Evolutionary conservation across 2,888 invertebrate species (phyloP), one percentile per base, ranked within the genome.

Genomic region (Amphimallon solstitiale): DNA sequence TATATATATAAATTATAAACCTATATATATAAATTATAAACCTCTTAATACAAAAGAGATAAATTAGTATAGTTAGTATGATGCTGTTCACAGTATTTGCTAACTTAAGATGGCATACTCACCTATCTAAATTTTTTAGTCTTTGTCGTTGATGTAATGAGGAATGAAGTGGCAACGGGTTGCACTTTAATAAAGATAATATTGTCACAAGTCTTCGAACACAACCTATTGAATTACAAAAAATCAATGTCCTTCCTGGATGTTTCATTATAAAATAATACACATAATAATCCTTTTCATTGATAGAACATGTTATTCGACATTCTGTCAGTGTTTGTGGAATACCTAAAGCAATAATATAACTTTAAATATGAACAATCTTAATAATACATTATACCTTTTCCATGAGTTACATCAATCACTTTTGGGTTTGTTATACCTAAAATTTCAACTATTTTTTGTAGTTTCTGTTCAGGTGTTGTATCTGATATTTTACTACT

Each of bases 141-240:
- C 99, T 85, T 77, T 97, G 97, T 68, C 93, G 88, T 80, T 99
- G 99, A 68, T 92, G 92, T 98, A 99, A 97, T 70, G 88, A 90
- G 0, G 94, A 93, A 80, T 95, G 94, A 0, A 97, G 81, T 0
- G 94, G 91, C 48, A 94, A 81, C 0, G 94, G 92, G 60, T 86
- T 85, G 71, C 92, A 92, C 64, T 90, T 86, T 10, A 95, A 84
- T 68, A 92, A 80, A 0, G 86, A 85, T 54, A 93, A 87, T 37
- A 93, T 80, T 51, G 90, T 90, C 0, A 90, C 85, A 72, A 92
- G 80, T 65, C 98, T 86, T 74, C 92, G 90, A 0, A 98, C 95
- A 80, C 96, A 95, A 68, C 96, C 95, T 63, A 99, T 97, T 52
- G 92, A 97, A 85, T 93, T 95, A 78, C 90, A 94, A 81, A 99